Base-by-base conservation (phyloP, 2,113 vertebrate species). In the Lophius piscatorius region DNA sequence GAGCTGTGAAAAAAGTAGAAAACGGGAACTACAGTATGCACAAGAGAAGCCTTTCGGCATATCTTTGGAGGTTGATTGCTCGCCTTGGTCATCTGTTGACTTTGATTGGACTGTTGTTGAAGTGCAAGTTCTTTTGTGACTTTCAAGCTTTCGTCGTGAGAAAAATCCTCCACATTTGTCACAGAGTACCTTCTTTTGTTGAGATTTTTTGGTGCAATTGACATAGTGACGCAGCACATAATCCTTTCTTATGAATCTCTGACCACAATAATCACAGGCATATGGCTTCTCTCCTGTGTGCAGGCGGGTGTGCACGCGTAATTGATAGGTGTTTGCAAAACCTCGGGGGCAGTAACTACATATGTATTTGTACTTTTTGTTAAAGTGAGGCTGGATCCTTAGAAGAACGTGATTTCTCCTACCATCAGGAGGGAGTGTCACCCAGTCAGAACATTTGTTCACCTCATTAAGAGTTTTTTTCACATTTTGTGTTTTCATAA, bases 1-100 rank as follows among this genome's bases (percentile, higher is more conserved):
- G 9, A 93, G 90, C 38, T 92, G 86, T 13, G 91, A 92, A 72
- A 92, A 93, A 4, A 92, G 70, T 63, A 91, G 65, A 79, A 93
- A 93, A 1, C 71, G 82, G 1, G 80, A 82, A 79, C 60, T 83
- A 41, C 92, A 93, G 54, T 84, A 86, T 35, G 87, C 85, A 83
- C 92, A 93, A 5, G 91, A 89, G 79, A 91, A 93, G 13, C 81
- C 86, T 46, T 85, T 88, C 40, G 48, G 68, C 66, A 61, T 52
- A 14, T 33, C 64, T 50, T 45, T 39, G 45, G 56, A 7, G 1
- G 14, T n/a, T 38, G 52, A 34, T 38, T 59, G 65, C 6, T 35
- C n/a, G 40, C 38, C 59, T 48, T 67, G 50, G 28, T 29, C 17
- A 52, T 29, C 38, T 24, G 20, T 5, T 46, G 79, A 21, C 8